A percentile compares a stretch with the other conserved stretches of the same genome.
phyloP scores from a whole-genome alignment of 2,888 invertebrate species.

The Achlya flavicornis region DNA sequence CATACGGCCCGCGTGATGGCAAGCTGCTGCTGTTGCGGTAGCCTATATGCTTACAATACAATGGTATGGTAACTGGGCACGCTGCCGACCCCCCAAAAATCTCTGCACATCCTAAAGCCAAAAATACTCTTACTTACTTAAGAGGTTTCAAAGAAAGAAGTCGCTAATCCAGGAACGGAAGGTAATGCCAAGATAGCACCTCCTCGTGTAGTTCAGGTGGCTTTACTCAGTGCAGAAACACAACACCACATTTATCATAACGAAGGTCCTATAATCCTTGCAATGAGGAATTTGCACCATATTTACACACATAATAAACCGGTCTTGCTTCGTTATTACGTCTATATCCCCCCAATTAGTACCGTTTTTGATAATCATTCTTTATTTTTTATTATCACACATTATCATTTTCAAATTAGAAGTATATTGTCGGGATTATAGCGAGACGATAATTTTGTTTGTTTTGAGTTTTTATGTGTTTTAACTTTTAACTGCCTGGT shows the following conservation, averaged over 20 bases:
- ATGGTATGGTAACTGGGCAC: too few species aligned
- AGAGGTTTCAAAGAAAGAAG: too few species aligned
- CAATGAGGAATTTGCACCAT: conserved; percentile 41
- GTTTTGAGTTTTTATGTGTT: conserved; percentile 23
- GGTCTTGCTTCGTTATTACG: conserved; percentile 16
- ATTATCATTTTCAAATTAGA: conserved; percentile 53
- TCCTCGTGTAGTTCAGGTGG: too few species aligned
- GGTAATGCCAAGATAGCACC: too few species aligned
- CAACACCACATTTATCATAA: neutral
- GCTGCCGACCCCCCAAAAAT: too few species aligned
- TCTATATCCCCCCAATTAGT: conserved; percentile 38
- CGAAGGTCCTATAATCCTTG: conserved; percentile 31
- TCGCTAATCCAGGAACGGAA: too few species aligned
- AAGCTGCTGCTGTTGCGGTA: too few species aligned
- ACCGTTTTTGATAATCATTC: conserved; percentile 31
- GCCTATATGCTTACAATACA: too few species aligned
- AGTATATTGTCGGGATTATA: conserved; percentile 50
- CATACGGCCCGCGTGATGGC: too few species aligned
- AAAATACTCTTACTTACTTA: too few species aligned
- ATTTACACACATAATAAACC: conserved; percentile 29
- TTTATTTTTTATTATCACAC: conserved; percentile 27
- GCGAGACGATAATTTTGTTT: conserved; percentile 30
- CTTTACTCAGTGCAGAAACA: too few species aligned
- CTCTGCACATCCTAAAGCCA: too few species aligned
- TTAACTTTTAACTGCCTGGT: neutral